These are phyloP conservation scores for Lacerta agilis DNA, from an alignment of 2,797 vertebrate species.

Conservation along the genomic window DNA sequence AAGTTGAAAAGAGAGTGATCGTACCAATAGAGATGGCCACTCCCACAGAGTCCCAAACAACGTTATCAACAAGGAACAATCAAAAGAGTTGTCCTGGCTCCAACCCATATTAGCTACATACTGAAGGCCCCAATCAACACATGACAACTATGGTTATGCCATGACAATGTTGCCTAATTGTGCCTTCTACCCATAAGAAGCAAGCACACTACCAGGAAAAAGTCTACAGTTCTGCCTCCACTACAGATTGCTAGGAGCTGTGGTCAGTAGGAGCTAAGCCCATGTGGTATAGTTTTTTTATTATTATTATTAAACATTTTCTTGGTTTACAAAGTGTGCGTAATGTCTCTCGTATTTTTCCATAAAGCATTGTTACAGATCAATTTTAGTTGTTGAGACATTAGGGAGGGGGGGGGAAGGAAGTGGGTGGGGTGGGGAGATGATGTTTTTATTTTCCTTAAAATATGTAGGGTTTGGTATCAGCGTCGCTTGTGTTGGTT, in stretches of 20 bases:
- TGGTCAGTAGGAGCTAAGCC: too few relatives aligned
- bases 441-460: too few relatives aligned
- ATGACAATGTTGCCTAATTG: not conserved
- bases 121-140: not conserved
- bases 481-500: too few relatives aligned
- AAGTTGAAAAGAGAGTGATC: conserved; percentile 30
- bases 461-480: too few relatives aligned
- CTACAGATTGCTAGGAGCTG: not conserved
- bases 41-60: not conserved
- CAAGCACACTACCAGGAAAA: not conserved
- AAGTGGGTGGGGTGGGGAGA: too few relatives aligned
- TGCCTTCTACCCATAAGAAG: not conserved
- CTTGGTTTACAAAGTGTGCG: too few relatives aligned
- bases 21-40: not conserved
- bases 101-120: not conserved
- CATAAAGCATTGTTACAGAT: too few relatives aligned
- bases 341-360: too few relatives aligned
- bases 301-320: too few relatives aligned
- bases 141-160: not conserved
- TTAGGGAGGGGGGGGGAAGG: too few relatives aligned
- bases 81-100: not conserved
- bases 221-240: not conserved
- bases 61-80: not conserved
- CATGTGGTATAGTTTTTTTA: too few relatives aligned
- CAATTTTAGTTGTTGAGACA: too few relatives aligned